Evolutionary conservation across 2,888 invertebrate genomes (phyloP).

Genomic region (Rhogogaster chlorosoma): DNA sequence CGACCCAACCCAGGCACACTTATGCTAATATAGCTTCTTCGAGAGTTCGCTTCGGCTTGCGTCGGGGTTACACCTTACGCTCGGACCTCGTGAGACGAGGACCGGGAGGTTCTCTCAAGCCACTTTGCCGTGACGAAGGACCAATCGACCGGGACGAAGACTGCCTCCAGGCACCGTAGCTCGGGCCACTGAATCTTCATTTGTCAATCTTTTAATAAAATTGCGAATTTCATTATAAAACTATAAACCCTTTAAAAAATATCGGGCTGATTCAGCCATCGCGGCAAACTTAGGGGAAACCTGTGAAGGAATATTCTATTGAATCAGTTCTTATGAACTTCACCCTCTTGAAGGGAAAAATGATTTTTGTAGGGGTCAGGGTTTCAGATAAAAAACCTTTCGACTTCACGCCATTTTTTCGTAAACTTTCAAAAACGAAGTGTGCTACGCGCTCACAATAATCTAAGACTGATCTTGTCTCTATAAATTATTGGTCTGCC

Average conservation of each 20-base stretch:
- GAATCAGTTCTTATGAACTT: background rate
- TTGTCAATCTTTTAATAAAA: constrained; percentile 53
- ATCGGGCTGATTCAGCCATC: background rate
- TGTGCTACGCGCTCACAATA: no score
- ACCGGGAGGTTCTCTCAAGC: constrained; percentile 26
- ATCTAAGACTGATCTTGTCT: no score
- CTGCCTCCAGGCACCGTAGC: constrained; percentile 20
- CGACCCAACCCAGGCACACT: constrained; percentile 60
- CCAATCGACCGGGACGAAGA: constrained; percentile 32
- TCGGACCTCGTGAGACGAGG: constrained; percentile 5
- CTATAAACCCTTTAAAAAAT: background rate
- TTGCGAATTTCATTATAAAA: constrained; percentile 46
- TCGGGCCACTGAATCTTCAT: constrained; percentile 51
- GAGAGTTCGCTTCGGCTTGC: constrained; percentile 40
- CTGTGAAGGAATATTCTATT: background rate
- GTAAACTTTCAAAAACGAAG: no score
- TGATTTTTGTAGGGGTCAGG: no score
- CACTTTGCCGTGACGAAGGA: constrained; percentile 42
- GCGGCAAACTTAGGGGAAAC: background rate
- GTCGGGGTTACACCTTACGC: constrained; percentile 36
- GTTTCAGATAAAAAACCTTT: no score
- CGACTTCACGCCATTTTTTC: no score
- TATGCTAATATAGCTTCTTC: constrained; percentile 62
- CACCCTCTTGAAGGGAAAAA: no score
- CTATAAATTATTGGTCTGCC: no score